A percentile compares a stretch with the other conserved stretches of the same genome.
Conservation (phyloP, 2,113 vertebrate genomes). For the Gallinago undulata region DNA sequence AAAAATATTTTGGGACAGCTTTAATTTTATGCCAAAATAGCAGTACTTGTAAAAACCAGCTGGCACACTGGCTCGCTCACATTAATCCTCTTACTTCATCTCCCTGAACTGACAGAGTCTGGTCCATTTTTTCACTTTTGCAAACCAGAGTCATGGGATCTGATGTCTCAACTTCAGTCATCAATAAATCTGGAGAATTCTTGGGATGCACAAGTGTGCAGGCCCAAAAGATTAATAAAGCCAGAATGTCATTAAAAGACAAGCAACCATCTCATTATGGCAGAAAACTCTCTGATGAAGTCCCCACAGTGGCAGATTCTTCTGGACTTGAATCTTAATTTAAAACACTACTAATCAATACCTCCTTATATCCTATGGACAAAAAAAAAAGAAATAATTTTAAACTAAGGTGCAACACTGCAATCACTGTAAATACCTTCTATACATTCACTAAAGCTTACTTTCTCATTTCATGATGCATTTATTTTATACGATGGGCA, state of each 20-base stretch:
- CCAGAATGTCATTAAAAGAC: neutral
- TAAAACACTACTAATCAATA: constrained; percentile 44
- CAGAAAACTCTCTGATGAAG: neutral
- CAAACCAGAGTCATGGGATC: neutral
- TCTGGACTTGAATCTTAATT: neutral
- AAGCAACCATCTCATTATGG: neutral
- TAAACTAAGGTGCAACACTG: neutral
- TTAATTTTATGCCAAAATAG: neutral
- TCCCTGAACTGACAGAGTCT: neutral
- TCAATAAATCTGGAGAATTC: neutral
- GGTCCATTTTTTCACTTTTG: neutral
- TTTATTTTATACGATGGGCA: constrained; percentile 62
- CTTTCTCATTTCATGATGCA: constrained; percentile 46
- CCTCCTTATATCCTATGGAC: neutral
- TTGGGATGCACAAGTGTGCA: neutral
- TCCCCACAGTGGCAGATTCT: neutral
- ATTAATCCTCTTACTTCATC: neutral
- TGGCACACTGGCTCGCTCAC: neutral
- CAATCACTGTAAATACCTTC: constrained; percentile 5
- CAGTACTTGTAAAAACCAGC: neutral
- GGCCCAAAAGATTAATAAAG: neutral
- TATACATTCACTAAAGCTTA: constrained; percentile 50
- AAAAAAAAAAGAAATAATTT: neutral
- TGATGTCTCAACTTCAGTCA: neutral
- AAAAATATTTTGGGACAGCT: neutral